Evolutionary conservation across 2,113 vertebrate genomes (phyloP).

Genomic region (Carassius gibelio): DNA sequence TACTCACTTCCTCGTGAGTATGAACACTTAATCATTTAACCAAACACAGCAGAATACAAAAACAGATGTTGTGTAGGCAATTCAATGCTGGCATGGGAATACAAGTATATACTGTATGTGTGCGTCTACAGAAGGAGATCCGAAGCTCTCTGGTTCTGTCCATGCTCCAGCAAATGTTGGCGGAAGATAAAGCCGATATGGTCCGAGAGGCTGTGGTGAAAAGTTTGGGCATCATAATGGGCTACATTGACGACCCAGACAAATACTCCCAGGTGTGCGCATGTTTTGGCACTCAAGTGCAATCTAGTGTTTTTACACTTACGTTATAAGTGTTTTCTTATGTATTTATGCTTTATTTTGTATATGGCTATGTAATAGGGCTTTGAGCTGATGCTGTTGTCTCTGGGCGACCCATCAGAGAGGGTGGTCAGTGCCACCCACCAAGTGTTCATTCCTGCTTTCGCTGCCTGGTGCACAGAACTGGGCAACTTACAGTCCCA

Average conservation of each 20-base stretch:
- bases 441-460: slow-evolving; percentile 97
- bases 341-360: neutral
- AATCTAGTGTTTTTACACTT: neutral
- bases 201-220: slow-evolving; percentile 98
- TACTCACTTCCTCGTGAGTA: neutral
- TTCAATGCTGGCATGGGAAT: neutral
- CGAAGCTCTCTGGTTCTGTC: slow-evolving; percentile 96
- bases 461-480: slow-evolving; percentile 96
- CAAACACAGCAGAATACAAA: neutral
- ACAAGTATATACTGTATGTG: neutral
- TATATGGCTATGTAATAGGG: slow-evolving; percentile 77
- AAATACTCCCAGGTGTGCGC: slow-evolving; percentile 92
- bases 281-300: neutral
- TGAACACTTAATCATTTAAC: neutral
- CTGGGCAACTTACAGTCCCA: slow-evolving; percentile 88
- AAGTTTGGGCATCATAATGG: slow-evolving; percentile 98
- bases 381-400: slow-evolving; percentile 93
- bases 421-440: slow-evolving; percentile 93
- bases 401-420: slow-evolving; percentile 93
- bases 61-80: neutral
- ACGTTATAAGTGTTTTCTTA: neutral
- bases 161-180: slow-evolving; percentile 98
- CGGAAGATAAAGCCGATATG: slow-evolving; percentile 97
- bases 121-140: slow-evolving; percentile 89
- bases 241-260: slow-evolving; percentile 96